Percentiles rank a stretch among this genome's conserved stretches.
phyloP scores from a whole-genome alignment of 2,888 invertebrate species.

The Dendrolimus pini region DNA sequence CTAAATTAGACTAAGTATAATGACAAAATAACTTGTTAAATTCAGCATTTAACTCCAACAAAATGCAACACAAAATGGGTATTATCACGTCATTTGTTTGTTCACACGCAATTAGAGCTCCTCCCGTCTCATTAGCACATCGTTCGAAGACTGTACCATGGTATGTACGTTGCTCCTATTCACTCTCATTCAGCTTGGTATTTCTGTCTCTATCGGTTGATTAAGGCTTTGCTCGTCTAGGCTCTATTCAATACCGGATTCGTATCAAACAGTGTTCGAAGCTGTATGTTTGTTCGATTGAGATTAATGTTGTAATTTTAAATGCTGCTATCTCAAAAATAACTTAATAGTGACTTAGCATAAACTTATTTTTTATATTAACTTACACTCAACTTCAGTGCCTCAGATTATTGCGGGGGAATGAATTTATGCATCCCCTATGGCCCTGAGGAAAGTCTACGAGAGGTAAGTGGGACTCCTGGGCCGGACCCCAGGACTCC shows the following conservation, averaged over 20 bases:
- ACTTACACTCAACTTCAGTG: too few species aligned
- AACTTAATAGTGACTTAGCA: too few species aligned
- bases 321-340: not conserved
- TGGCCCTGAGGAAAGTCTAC: too few species aligned
- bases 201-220: conserved; percentile 39
- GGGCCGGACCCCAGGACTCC: too few species aligned
- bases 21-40: not conserved
- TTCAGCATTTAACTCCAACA: conserved; percentile 11
- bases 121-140: conserved; percentile 67
- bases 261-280: conserved; percentile 51
- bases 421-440: too few species aligned
- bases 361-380: too few species aligned
- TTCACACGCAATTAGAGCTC: conserved; percentile 70
- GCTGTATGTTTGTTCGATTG: conserved; percentile 38
- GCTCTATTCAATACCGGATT: conserved; percentile 49
- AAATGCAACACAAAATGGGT: conserved; percentile 39
- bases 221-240: conserved; percentile 55
- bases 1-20: too few species aligned
- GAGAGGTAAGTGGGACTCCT: too few species aligned
- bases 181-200: conserved; percentile 21
- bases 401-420: too few species aligned
- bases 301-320: conserved; percentile 11
- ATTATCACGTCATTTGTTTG: conserved; percentile 62
- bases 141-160: conserved; percentile 30
- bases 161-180: conserved; percentile 29